phyloP scores from a whole-genome alignment of 2,888 invertebrate genomes.

The Eurytoma adleriae region DNA sequence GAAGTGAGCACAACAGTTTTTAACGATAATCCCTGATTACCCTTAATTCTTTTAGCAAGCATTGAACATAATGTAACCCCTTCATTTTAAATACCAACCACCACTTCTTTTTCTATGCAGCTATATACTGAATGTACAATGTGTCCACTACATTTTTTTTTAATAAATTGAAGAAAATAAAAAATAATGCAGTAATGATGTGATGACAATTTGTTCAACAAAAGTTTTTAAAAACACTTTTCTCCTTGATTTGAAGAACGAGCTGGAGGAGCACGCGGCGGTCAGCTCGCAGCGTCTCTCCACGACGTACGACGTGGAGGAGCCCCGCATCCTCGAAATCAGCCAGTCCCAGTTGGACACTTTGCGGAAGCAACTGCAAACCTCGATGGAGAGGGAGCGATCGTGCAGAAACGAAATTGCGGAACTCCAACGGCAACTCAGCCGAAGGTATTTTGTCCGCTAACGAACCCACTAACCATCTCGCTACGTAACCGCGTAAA shows the following conservation, averaged over 20 bases:
- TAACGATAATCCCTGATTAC: neutral
- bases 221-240: neutral
- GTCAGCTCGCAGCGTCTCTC: slow-evolving; percentile 42
- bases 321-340: slow-evolving; percentile 64
- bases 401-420: slow-evolving; percentile 78
- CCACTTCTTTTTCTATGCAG: too few relatives aligned
- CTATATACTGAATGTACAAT: too few relatives aligned
- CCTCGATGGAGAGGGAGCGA: slow-evolving; percentile 70
- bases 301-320: slow-evolving; percentile 49
- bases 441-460: slow-evolving; percentile 65
- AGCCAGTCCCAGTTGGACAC: slow-evolving; percentile 64
- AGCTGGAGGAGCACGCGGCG: slow-evolving; percentile 67
- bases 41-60: too few relatives aligned
- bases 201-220: too few relatives aligned
- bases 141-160: too few relatives aligned
- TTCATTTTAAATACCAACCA: too few relatives aligned
- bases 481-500: too few relatives aligned
- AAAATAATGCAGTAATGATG: too few relatives aligned
- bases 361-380: slow-evolving; percentile 67
- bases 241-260: slow-evolving; percentile 60
- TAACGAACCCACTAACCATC: neutral
- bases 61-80: too few relatives aligned
- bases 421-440: slow-evolving; percentile 77
- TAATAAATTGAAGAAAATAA: too few relatives aligned
- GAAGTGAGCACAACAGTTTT: slow-evolving; percentile 37